Percentiles rank a stretch among this genome's conserved stretches.
Evolutionary conservation across 2,888 invertebrate species (phyloP).

Genomic region (Oithona nana): DNA sequence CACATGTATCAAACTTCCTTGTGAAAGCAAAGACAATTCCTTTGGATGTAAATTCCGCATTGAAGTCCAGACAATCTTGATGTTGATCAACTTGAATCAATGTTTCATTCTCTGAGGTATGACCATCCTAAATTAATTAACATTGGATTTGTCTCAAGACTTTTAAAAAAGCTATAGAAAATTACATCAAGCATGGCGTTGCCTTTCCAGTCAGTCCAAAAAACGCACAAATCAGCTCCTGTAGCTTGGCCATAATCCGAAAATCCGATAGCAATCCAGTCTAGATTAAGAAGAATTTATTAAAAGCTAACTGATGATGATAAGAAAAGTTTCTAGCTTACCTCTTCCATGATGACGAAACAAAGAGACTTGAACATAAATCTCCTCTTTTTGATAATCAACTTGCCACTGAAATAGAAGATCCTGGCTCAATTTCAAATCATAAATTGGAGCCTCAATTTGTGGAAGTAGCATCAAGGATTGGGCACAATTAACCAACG

Average conservation of each 20-base stretch:
- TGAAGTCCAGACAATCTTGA: constrained; percentile 51
- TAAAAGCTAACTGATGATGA: not conserved
- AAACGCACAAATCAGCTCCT: constrained; percentile 58
- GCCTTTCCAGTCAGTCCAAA: constrained; percentile 51
- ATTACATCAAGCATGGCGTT: constrained; percentile 24
- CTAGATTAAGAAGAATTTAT: constrained; percentile 5
- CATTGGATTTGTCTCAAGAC: not conserved
- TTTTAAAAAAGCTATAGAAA: not conserved
- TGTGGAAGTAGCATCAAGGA: no score
- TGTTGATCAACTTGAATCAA: constrained; percentile 44
- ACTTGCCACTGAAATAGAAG: not conserved
- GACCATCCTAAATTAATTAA: constrained; percentile 41
- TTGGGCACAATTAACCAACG: no score
- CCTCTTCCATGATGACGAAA: no score
- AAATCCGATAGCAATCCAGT: constrained; percentile 69
- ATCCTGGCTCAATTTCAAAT: not conserved
- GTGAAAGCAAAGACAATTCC: constrained; percentile 51
- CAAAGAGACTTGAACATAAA: not conserved
- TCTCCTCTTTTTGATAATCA: not conserved
- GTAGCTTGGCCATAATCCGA: constrained; percentile 54
- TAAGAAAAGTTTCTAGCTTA: not conserved
- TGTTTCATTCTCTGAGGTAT: constrained; percentile 41
- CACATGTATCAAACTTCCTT: constrained; percentile 67
- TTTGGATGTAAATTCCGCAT: constrained; percentile 30
- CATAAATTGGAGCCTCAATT: not conserved